Conservation (phyloP, 2,888 invertebrate genomes). For the Nemoura dubitans region DNA sequence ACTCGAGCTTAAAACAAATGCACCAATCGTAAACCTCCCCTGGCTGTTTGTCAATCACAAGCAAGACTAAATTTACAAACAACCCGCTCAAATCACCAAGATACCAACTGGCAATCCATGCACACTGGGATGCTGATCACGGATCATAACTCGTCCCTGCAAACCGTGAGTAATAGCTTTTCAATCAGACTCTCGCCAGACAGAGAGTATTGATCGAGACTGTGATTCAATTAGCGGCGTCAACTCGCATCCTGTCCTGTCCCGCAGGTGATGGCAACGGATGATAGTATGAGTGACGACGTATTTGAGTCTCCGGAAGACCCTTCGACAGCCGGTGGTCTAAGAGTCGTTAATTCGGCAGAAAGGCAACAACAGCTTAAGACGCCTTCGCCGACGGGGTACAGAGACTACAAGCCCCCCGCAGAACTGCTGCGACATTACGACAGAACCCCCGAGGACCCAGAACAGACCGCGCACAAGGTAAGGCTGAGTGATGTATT, state of each 20-base stretch:
- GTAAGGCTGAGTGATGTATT: conserved; percentile 61
- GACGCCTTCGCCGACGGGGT: conserved; percentile 81
- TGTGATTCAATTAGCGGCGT: background rate
- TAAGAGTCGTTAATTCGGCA: conserved; percentile 54
- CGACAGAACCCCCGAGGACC: conserved; percentile 51
- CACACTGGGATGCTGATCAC: background rate
- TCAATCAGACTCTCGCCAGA: background rate
- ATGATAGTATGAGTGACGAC: conserved; percentile 86
- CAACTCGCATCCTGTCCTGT: background rate
- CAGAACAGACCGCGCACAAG: conserved; percentile 73
- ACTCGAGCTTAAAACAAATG: background rate
- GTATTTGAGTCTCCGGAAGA: conserved; percentile 75
- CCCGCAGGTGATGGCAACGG: conserved; percentile 65
- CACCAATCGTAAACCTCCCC: background rate
- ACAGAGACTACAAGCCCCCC: conserved; percentile 80
- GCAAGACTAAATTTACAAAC: background rate
- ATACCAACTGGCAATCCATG: background rate
- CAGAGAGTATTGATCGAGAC: background rate
- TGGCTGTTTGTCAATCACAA: background rate
- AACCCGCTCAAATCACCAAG: background rate
- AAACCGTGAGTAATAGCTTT: background rate
- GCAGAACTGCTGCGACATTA: conserved; percentile 66
- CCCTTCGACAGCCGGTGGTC: conserved; percentile 54
- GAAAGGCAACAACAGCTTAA: conserved; percentile 44
- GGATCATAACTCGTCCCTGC: background rate